phyloP scores from a whole-genome alignment of 1,140 invertebrate species.

The Epicauta chinensis region DNA sequence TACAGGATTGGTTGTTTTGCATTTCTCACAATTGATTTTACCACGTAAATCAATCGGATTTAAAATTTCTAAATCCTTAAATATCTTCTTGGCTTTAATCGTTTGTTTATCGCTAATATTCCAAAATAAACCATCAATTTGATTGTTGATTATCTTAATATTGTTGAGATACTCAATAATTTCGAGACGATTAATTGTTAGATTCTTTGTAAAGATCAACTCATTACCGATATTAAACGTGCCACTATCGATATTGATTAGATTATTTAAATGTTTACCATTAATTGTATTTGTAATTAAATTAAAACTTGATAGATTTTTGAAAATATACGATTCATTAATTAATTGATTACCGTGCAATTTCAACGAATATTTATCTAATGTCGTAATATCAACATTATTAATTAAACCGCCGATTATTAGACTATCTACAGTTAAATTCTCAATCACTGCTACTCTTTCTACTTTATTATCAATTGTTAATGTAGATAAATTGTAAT shows the following conservation, averaged over 20 bases:
- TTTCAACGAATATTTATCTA: constrained; percentile 34
- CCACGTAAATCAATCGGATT: constrained; percentile 39
- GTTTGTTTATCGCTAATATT: background rate
- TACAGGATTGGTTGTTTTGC: constrained; percentile 42
- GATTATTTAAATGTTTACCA: constrained; percentile 24
- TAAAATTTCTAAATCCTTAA: background rate
- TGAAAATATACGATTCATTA: constrained; percentile 26
- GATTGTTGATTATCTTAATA: constrained; percentile 39
- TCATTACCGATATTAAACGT: constrained; percentile 40
- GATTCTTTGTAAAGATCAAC: constrained; percentile 38
- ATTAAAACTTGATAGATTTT: constrained; percentile 9
- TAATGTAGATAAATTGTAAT: background rate
- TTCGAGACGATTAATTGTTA: constrained; percentile 35
- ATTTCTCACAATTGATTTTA: constrained; percentile 36
- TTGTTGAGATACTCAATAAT: constrained; percentile 42
- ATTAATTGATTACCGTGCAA: constrained; percentile 31
- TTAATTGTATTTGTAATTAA: constrained; percentile 2
- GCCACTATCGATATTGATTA: constrained; percentile 35
- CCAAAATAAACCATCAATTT: constrained; percentile 41
- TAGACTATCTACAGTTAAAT: constrained; percentile 29
- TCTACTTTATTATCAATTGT: no score
- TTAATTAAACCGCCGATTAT: constrained; percentile 37
- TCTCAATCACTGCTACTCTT: background rate
- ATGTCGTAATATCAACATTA: constrained; percentile 28
- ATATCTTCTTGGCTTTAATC: background rate